phyloP scores from a whole-genome alignment of 2,888 invertebrate genomes.

The Schizotus pectinicornis region DNA sequence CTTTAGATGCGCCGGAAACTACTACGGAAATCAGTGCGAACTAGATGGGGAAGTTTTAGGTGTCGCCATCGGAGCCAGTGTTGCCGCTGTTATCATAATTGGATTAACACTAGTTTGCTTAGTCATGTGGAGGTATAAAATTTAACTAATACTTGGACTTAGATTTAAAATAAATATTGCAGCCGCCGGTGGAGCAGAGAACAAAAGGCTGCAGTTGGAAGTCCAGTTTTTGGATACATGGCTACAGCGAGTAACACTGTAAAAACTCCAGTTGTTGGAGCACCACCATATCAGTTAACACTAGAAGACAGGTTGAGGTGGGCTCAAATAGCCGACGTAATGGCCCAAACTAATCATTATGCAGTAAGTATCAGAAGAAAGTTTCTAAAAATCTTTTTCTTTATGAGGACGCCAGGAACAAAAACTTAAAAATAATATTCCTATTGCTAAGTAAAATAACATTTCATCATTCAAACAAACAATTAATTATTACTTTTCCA shows the following conservation, averaged over 20 bases:
- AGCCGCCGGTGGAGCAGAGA: constrained; percentile 90
- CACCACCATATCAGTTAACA: constrained; percentile 79
- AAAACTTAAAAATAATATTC: no score
- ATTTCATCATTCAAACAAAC: no score
- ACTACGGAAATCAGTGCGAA: constrained; percentile 88
- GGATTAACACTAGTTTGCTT: constrained; percentile 84
- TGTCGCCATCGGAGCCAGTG: constrained; percentile 88
- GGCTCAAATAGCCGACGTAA: constrained; percentile 89
- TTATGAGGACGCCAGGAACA: no score
- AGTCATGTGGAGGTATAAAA: constrained; percentile 86
- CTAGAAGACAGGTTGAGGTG: constrained; percentile 83
- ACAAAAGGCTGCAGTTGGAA: constrained; percentile 80
- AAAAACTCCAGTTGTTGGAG: constrained; percentile 75
- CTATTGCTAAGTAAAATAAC: no score
- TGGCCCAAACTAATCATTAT: constrained; percentile 85
- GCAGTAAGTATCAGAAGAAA: constrained; percentile 65
- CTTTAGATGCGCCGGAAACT: constrained; percentile 79
- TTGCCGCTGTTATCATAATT: constrained; percentile 88
- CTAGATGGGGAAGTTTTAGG: constrained; percentile 91
- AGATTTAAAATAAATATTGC: constrained; percentile 37
- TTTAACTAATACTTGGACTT: constrained; percentile 10
- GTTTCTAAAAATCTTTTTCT: not conserved
- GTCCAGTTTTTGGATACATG: constrained; percentile 88
- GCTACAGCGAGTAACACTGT: constrained; percentile 72
- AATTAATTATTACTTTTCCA: no score